These are phyloP conservation scores for Spheniscus mendiculus DNA, from an alignment of 2,113 vertebrate genomes.

Conservation along the genomic window DNA sequence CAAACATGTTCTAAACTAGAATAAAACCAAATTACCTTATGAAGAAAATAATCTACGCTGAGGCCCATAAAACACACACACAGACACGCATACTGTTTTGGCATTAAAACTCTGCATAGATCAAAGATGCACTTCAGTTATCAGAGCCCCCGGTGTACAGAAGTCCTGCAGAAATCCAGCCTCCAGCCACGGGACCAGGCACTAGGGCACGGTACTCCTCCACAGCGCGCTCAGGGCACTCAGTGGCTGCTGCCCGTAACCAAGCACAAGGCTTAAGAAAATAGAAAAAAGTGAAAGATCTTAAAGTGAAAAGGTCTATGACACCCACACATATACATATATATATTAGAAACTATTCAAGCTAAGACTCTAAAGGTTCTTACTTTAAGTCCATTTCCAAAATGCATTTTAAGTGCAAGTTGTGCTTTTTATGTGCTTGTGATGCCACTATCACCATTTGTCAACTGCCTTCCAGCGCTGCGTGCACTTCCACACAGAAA, in stretches of 20 bases:
- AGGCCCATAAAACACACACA: neutral
- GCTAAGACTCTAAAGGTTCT: conserved; percentile 49
- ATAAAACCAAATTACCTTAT: neutral
- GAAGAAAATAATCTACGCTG: neutral
- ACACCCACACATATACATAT: neutral
- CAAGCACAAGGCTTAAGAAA: conserved; percentile 13
- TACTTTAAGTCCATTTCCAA: conserved; percentile 51
- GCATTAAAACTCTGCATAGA: conserved; percentile 72
- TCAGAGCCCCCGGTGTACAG: neutral
- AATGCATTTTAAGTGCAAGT: conserved; percentile 72
- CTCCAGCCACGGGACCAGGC: neutral
- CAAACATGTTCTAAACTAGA: neutral
- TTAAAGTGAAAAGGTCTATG: neutral
- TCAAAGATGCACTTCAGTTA: conserved; percentile 54
- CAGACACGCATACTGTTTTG: conserved; percentile 15
- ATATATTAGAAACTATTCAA: conserved; percentile 40
- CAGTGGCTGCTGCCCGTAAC: neutral
- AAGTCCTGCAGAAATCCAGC: conserved; percentile 41
- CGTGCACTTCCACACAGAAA: neutral
- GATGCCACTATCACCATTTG: neutral
- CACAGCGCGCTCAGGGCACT: neutral
- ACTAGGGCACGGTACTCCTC: neutral
- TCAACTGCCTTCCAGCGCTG: neutral
- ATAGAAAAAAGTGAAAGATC: conserved; percentile 17
- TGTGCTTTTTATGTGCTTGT: conserved; percentile 75